Base-by-base conservation (phyloP, 2,888 invertebrate genomes). In the Glaucopsyche alexis region DNA sequence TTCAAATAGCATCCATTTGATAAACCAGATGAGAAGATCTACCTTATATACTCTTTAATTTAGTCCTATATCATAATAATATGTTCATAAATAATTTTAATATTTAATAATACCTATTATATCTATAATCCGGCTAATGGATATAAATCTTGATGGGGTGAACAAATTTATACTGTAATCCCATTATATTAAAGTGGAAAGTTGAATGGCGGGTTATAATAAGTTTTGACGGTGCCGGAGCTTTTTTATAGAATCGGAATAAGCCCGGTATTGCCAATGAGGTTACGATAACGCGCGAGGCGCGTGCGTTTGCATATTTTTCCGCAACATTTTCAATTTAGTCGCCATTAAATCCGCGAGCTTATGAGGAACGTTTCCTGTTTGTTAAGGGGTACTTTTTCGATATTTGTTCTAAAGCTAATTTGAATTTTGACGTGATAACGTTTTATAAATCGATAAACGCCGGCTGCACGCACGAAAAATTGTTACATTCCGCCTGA, bases 271-370 rank as follows among this genome's bases (percentile, higher is more conserved):
- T 83, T 83, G 81, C 78, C 84, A 83, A 85, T 84, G 83, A 82
- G 80, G 81, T 82, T 80, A 77, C 80, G 84, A 85, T 85, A 85
- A 85, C 79, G 81, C 81, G 80, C 77, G 64, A 74, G 77, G 82
- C 78, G 83, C 87, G 87, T 87, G 87, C 80, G 84, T 78, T 83
- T 84, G 87, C 85, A 88, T 87, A 87, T 83, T 84, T 87, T 81
- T 81, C 79, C 74, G 75, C 79, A 77, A 82, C 80, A 79, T 83
- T 84, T 86, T 84, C 84, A 85, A 85, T 87, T 86, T 83, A 83
- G 71, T 69, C 47, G 49, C 45, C 47, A 45, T 69, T 69, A 69
- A 49, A 69, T 60, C 60, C 45, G 19, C 19, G 69, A 72, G 16
- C 72, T 74, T 76, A 74, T 75, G 74, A 74, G 42, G 42, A 38